Base-by-base conservation (phyloP, 2,888 invertebrate species). In the Eupithecia exiguata region DNA sequence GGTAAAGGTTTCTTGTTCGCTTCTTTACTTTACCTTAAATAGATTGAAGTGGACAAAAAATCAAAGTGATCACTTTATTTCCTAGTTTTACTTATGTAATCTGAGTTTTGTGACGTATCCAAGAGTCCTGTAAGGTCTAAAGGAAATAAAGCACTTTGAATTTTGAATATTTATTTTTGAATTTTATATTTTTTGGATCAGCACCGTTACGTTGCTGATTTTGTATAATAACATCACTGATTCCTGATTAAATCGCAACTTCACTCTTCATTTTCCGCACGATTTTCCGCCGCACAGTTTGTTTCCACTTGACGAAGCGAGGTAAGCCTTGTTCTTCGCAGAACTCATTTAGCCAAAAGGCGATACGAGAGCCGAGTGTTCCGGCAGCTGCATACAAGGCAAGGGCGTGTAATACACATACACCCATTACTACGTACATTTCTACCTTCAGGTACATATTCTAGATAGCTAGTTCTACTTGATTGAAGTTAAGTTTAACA, bases 291-390 rank as follows among this genome's bases (percentile, higher is more conserved):
- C 62, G 62, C 35, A 35, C 35, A 1, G 62, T 62, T 9, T 62
- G 35, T 16, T 16, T 25, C 14, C 16, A 62, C 61, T 5, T 6
- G 9, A 9, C 6, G 43, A 18, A 49, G 46, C 46, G 49, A 49
- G 49, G n/a, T n/a, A 49, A 9, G 25, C 58, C 58, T 58, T 5
- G 25, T 58, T 74, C 53, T 71, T 70, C 77, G 62, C 16, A 68
- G 78, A 76, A 74, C 74, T 76, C 79, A 78, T 78, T 77, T 58
- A 69, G 75, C 79, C 79, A 80, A 78, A 80, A 74, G 65, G 72
- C 73, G 75, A 78, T 78, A 77, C 75, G 53, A 40, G 30, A 25
- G 14, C 58, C 25, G 58, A 65, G 69, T 71, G 77, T 78, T 77
- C 76, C 77, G 71, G 75, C 74, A 78, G 70, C 62, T 72, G 58